phyloP scores from a whole-genome alignment of 2,797 vertebrate genomes.

The Discoglossus pictus region DNA sequence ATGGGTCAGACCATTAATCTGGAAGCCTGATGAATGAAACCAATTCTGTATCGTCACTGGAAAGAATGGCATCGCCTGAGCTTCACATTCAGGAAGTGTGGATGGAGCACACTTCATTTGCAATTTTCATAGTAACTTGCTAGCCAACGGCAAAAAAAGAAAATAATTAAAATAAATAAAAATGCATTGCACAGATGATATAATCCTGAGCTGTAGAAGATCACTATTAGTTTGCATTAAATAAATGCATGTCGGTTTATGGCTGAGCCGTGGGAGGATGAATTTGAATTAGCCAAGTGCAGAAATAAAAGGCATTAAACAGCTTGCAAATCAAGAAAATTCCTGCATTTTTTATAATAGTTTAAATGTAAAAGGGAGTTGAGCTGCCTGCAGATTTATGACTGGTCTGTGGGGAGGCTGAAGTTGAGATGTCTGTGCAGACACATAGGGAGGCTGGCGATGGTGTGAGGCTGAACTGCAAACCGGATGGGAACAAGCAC shows the following conservation, averaged over 20 bases:
- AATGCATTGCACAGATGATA: no score
- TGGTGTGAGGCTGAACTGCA: conserved; percentile 6
- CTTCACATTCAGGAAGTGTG: conserved; percentile 16
- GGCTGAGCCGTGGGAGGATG: no score
- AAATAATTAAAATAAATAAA: no score
- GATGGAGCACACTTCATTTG: conserved; percentile 3
- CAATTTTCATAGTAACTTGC: conserved; percentile 6
- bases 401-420: neutral
- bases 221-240: no score
- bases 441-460: neutral
- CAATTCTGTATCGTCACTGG: conserved; percentile 17
- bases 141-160: neutral
- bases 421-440: conserved; percentile 20
- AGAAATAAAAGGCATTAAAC: no score
- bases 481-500: conserved; percentile 14
- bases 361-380: neutral
- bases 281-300: no score
- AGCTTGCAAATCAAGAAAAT: no score
- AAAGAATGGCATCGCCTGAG: conserved; percentile 2
- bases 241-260: no score
- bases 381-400: neutral
- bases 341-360: neutral
- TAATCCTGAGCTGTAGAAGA: no score
- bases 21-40: conserved; percentile 26
- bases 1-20: conserved; percentile 31